Conservation (phyloP, 2,797 vertebrate species). For the Mormyrus hasselquistii region DNA sequence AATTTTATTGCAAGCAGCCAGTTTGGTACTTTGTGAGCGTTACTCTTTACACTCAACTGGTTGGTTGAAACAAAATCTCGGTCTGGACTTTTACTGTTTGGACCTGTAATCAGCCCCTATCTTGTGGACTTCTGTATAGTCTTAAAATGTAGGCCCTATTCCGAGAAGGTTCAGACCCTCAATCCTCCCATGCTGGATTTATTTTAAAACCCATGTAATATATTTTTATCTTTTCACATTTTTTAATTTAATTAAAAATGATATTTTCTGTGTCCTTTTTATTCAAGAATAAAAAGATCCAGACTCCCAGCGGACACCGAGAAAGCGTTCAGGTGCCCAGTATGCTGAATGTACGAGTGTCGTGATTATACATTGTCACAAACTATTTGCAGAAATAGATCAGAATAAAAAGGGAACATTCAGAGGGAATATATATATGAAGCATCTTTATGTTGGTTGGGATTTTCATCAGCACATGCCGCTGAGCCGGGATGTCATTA, state of each 20-base stretch:
- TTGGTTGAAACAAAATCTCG: neutral
- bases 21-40: neutral
- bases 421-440: neutral
- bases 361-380: neutral
- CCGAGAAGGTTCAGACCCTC: neutral
- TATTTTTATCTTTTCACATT: neutral
- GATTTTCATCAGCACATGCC: neutral
- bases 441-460: neutral
- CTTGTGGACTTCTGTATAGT: neutral
- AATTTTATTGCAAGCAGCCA: neutral
- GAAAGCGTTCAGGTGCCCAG: neutral
- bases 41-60: neutral
- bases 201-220: neutral
- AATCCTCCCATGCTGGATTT: neutral
- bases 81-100: neutral
- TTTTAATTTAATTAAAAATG: neutral
- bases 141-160: neutral
- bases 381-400: neutral
- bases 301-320: neutral
- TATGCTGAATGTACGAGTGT: neutral
- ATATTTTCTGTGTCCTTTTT: neutral
- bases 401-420: neutral
- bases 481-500: neutral
- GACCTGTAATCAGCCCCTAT: neutral
- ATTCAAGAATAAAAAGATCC: neutral